Evolutionary conservation across 2,797 vertebrate genomes (phyloP).

Genomic region (Pagetopsis macropterus): DNA sequence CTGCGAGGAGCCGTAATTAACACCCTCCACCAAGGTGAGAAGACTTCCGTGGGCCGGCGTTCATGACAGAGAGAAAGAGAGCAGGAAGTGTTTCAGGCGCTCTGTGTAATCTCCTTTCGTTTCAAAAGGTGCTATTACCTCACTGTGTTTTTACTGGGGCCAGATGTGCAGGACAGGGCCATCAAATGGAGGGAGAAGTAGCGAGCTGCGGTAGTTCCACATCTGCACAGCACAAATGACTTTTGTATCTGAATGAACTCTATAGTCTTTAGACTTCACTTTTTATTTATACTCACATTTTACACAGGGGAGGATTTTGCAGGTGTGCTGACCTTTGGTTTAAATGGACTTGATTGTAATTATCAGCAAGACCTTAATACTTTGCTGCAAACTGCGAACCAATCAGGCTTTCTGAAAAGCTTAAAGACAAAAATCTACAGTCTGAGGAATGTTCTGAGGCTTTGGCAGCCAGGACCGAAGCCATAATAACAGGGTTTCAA

Average conservation of each 20-base stretch:
- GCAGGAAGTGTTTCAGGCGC: slow-evolving; percentile 76
- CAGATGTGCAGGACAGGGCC: slow-evolving; percentile 84
- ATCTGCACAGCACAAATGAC: slow-evolving; percentile 71
- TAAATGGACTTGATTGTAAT: slow-evolving; percentile 30
- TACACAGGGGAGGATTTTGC: slow-evolving; percentile 2
- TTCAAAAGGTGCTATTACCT: slow-evolving; percentile 81
- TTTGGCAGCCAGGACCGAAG: slow-evolving; percentile 78
- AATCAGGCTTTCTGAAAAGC: slow-evolving; percentile 53
- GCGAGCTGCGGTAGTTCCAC: slow-evolving; percentile 68
- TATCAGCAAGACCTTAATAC: slow-evolving; percentile 31
- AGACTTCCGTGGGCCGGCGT: slow-evolving; percentile 68
- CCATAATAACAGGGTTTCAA: slow-evolving; percentile 84
- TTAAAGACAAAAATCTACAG: slow-evolving; percentile 72
- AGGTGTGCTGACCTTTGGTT: slow-evolving; percentile 30
- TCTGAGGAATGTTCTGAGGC: slow-evolving; percentile 77
- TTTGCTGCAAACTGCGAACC: slow-evolving; percentile 45
- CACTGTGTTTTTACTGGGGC: slow-evolving; percentile 76
- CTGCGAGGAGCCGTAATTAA: slow-evolving; percentile 82
- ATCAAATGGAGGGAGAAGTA: slow-evolving; percentile 71
- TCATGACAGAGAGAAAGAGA: slow-evolving; percentile 71
- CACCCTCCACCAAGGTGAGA: slow-evolving; percentile 80
- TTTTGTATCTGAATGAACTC: slow-evolving; percentile 10
- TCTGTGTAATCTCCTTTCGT: slow-evolving; percentile 76
- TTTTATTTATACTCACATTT: not conserved
- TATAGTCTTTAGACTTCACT: not conserved